A percentile compares a stretch with the other conserved stretches of the same genome.
phyloP scores from a whole-genome alignment of 64 coral and sea anemone species.

The Montipora capricornis region DNA sequence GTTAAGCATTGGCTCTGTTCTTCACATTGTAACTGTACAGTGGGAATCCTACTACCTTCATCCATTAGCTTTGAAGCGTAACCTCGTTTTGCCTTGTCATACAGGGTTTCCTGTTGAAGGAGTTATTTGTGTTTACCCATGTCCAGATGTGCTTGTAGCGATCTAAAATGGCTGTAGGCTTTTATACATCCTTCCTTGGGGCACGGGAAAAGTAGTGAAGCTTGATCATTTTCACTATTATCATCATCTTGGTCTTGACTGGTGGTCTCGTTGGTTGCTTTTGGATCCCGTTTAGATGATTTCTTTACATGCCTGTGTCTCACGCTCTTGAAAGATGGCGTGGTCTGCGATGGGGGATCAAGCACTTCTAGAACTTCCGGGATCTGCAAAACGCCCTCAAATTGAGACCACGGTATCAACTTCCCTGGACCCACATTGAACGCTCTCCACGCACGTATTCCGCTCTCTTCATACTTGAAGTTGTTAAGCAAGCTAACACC shows the following conservation, averaged over 20 bases:
- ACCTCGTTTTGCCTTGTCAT: slow-evolving; percentile 32
- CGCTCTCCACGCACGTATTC: neutral
- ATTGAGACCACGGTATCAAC: neutral
- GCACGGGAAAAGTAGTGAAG: no score
- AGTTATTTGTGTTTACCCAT: slow-evolving; percentile 36
- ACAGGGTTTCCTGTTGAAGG: slow-evolving; percentile 39
- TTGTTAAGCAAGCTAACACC: slow-evolving; percentile 68
- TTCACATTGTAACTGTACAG: no score
- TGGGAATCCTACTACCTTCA: neutral
- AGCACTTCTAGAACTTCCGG: slow-evolving; percentile 7
- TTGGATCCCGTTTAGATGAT: no score
- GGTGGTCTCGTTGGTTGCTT: no score
- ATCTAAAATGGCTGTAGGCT: no score
- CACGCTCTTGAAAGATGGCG: neutral
- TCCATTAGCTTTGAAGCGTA: slow-evolving; percentile 56
- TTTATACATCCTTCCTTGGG: no score
- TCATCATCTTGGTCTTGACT: no score
- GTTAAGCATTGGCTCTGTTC: no score
- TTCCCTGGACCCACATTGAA: slow-evolving; percentile 51
- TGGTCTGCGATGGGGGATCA: slow-evolving; percentile 1
- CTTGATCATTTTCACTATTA: no score
- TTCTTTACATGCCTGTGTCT: no score
- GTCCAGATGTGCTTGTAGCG: slow-evolving; percentile 32
- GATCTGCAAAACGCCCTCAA: no score
- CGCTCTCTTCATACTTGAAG: slow-evolving; percentile 62